A percentile compares a stretch with the other conserved stretches of the same genome.
These are phyloP conservation scores for Phyllotis vaccarum DNA, from an alignment of 2,797 vertebrate genomes.

Conservation along the genomic window DNA sequence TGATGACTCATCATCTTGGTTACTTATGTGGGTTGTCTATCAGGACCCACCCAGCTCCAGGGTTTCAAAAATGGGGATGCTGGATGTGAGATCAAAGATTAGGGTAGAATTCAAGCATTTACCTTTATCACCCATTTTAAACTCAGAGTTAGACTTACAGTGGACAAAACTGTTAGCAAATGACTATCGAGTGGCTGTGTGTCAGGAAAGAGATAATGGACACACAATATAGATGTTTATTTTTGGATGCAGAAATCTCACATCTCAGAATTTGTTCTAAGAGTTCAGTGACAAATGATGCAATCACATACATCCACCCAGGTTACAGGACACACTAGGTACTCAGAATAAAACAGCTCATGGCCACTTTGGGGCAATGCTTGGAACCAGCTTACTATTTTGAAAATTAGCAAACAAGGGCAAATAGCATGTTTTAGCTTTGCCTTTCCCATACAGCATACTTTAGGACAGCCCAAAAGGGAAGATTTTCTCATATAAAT, in stretches of 20 bases:
- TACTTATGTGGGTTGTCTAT: neutral
- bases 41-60: neutral
- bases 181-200: neutral
- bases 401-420: neutral
- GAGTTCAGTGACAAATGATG: neutral
- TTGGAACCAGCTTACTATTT: neutral
- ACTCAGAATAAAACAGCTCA: neutral
- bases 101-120: neutral
- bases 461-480: neutral
- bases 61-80: neutral
- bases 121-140: neutral
- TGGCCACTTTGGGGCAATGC: neutral
- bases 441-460: neutral
- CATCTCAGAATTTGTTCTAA: neutral
- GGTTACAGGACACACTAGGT: neutral
- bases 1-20: neutral
- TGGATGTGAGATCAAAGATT: neutral
- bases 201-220: neutral
- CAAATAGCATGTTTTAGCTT: neutral
- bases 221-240: neutral
- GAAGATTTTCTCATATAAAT: neutral
- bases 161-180: neutral
- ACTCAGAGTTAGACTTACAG: neutral
- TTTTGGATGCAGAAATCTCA: conserved; percentile 2
- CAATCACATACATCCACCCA: neutral